Conservation (phyloP, 2,888 invertebrate species). For the Hirtodrosophila cameraria region DNA sequence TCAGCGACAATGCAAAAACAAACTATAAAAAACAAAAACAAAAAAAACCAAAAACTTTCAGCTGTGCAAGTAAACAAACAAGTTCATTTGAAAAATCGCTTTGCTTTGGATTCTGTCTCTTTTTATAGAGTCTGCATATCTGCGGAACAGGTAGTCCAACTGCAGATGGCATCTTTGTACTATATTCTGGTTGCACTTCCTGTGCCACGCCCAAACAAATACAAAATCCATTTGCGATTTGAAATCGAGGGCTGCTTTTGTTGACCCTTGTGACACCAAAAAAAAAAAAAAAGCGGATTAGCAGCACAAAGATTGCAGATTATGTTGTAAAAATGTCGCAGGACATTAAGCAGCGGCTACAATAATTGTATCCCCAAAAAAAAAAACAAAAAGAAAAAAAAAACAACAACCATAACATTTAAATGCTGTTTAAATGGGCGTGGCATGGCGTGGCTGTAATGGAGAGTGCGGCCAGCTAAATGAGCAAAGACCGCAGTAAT, state of each 20-base stretch:
- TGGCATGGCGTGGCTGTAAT: conserved; percentile 73
- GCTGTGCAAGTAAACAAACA: conserved; percentile 62
- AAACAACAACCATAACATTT: no score
- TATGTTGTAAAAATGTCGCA: conserved; percentile 72
- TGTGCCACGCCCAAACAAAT: conserved; percentile 74
- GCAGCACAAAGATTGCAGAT: conserved; percentile 56
- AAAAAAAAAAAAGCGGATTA: conserved; percentile 65
- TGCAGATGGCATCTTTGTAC: conserved; percentile 40
- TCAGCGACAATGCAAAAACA: conserved; percentile 22
- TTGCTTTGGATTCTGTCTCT: neutral
- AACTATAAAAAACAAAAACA: conserved; percentile 3
- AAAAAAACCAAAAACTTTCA: conserved; percentile 29
- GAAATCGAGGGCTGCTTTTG: conserved; percentile 50
- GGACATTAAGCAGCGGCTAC: conserved; percentile 46
- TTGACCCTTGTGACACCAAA: conserved; percentile 43
- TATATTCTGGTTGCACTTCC: conserved; percentile 57
- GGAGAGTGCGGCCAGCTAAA: conserved; percentile 49
- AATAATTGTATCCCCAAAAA: conserved; percentile 29
- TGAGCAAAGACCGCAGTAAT: conserved; percentile 41
- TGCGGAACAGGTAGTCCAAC: conserved; percentile 55
- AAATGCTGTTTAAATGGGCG: conserved; percentile 54
- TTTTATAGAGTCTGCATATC: neutral
- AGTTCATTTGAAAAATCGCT: conserved; percentile 50
- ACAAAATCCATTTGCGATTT: conserved; percentile 56
- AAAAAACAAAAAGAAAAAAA: conserved; percentile 2